Percentiles rank a stretch among this genome's conserved stretches.
Conservation (phyloP, 2,797 vertebrate species). For the Sorex maritimensis region DNA sequence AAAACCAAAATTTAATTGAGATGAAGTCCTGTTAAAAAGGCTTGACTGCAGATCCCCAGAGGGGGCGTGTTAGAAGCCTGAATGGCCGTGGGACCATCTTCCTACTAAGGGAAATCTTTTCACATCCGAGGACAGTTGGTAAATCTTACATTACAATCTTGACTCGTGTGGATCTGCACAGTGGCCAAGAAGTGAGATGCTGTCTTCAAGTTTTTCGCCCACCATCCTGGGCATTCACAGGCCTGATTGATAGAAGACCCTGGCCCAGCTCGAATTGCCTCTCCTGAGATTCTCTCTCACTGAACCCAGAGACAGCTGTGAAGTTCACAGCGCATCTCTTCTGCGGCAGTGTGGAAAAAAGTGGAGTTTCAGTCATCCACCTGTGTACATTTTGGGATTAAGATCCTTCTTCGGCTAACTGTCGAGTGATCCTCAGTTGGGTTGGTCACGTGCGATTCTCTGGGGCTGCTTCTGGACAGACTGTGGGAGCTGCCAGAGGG, state of each 20-base stretch:
- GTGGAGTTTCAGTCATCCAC: background rate
- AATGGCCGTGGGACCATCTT: background rate
- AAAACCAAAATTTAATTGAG: background rate
- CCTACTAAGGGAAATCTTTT: background rate
- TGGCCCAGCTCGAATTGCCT: no score
- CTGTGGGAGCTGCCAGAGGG: background rate
- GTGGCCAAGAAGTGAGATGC: no score
- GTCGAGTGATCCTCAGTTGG: background rate
- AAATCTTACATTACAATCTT: no score
- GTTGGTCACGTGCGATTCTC: background rate
- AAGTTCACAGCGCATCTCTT: background rate
- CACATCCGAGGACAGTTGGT: no score
- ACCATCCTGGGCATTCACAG: no score
- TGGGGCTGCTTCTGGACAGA: background rate
- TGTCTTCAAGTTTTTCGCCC: no score
- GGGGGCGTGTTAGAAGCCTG: background rate
- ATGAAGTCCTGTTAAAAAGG: slow-evolving; percentile 34
- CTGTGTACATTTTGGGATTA: background rate
- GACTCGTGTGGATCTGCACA: no score
- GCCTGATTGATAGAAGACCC: no score
- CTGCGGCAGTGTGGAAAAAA: background rate
- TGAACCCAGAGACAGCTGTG: no score
- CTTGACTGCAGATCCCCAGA: background rate
- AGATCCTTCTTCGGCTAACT: background rate
- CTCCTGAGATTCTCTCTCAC: no score